A percentile compares a stretch with the other conserved stretches of the same genome.
phyloP scores from a whole-genome alignment of 23 tunicate species.

The Trididemnum clinides region DNA sequence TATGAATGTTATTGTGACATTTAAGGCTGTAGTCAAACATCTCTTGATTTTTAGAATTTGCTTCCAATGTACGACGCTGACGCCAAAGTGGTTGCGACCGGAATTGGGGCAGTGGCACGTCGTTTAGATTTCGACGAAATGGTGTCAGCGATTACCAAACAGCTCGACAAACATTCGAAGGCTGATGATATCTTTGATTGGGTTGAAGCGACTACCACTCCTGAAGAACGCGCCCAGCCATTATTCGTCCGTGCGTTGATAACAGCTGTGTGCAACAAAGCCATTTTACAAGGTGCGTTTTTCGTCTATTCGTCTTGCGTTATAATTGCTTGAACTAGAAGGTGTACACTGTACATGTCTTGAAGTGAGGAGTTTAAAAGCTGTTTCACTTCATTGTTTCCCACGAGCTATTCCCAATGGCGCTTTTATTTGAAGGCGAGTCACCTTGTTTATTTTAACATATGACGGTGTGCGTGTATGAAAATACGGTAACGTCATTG shows the following conservation, averaged over 20 bases:
- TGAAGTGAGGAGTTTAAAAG: too few species aligned
- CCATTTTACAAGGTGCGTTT: conserved; percentile 30
- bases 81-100: background rate
- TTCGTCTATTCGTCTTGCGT: too few species aligned
- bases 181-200: conserved; percentile 62
- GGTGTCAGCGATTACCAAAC: background rate
- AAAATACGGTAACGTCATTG: too few species aligned
- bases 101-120: background rate
- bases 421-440: background rate
- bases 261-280: conserved; percentile 49
- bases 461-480: too few species aligned
- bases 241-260: conserved; percentile 59
- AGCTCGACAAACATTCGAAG: background rate
- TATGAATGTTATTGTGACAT: too few species aligned
- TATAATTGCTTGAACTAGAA: too few species aligned
- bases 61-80: background rate
- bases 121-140: background rate
- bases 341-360: too few species aligned
- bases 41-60: too few species aligned
- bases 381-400: too few species aligned
- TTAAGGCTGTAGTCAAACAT: too few species aligned
- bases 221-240: conserved; percentile 25
- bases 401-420: background rate
- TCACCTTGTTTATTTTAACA: too few species aligned
- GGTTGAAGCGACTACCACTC: conserved; percentile 33